Percentiles rank a stretch among this genome's conserved stretches.
These are phyloP conservation scores for Vespertilio murinus DNA, from an alignment of 2,797 vertebrate species.

Conservation along the genomic window DNA sequence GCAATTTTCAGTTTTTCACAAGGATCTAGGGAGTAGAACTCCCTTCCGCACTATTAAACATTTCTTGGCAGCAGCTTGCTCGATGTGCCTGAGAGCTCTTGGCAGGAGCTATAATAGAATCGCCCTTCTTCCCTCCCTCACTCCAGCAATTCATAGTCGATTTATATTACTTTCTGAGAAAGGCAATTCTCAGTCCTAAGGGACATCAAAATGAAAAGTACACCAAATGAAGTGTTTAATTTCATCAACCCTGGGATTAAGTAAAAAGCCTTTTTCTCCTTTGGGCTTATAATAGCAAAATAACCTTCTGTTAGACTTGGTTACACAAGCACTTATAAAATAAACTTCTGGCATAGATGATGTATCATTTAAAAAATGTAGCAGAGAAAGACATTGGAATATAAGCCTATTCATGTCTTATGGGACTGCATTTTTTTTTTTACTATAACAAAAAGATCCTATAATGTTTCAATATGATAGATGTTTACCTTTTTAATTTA, in stretches of 20 bases:
- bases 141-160: neutral
- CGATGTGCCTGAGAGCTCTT: slow-evolving; percentile 43
- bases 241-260: slow-evolving; percentile 60
- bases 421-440: neutral
- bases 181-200: slow-evolving; percentile 50
- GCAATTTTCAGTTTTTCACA: slow-evolving; percentile 27
- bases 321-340: slow-evolving; percentile 10
- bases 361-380: slow-evolving; percentile 32
- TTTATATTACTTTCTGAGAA: slow-evolving; percentile 44
- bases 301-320: neutral
- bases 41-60: neutral
- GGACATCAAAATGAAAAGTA: slow-evolving; percentile 62
- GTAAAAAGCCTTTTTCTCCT: slow-evolving; percentile 24
- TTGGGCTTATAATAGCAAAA: slow-evolving; percentile 25
- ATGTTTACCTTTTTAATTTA: neutral
- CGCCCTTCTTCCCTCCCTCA: neutral
- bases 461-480: neutral
- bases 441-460: neutral
- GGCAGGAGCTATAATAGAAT: slow-evolving; percentile 16
- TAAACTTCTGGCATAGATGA: neutral
- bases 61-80: slow-evolving; percentile 43
- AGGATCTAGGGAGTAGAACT: slow-evolving; percentile 25
- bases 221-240: slow-evolving; percentile 66
- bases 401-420: neutral
- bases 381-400: slow-evolving; percentile 3